Evolutionary conservation across 1,140 invertebrate species (phyloP).

Genomic region (Zaprionus tsacasi): DNA sequence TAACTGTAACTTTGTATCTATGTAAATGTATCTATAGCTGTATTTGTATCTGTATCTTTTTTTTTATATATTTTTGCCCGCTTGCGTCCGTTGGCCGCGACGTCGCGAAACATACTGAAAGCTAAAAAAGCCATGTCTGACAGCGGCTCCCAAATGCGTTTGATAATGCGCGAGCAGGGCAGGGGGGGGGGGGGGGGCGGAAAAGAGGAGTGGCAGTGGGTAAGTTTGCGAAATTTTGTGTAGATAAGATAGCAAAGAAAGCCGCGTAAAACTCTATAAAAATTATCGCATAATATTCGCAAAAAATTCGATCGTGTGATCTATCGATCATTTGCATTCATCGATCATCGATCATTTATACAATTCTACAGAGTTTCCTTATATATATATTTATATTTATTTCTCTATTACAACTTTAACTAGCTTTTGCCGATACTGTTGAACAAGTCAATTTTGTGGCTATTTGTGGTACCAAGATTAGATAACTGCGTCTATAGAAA

Average conservation of each 20-base stretch:
- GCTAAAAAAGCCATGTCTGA: slow-evolving; percentile 19
- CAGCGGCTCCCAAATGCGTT: slow-evolving; percentile 17
- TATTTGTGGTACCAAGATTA: slow-evolving; percentile 17
- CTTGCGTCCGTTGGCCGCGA: slow-evolving; percentile 47
- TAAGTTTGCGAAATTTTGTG: background rate
- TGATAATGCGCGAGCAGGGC: slow-evolving; percentile 13
- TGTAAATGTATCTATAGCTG: slow-evolving; percentile 23
- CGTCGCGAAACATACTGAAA: slow-evolving; percentile 64
- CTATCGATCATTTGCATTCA: slow-evolving; percentile 15
- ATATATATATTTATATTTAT: background rate
- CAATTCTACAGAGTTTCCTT: background rate
- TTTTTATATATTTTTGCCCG: slow-evolving; percentile 2
- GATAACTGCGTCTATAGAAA: slow-evolving; percentile 16
- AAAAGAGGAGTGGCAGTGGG: background rate
- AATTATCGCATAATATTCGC: slow-evolving; percentile 3
- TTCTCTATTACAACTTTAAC: background rate
- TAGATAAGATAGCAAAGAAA: slow-evolving; percentile 62
- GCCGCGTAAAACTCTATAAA: slow-evolving; percentile 23
- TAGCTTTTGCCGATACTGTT: slow-evolving; percentile 23
- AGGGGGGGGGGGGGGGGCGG: background rate
- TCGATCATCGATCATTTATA: slow-evolving; percentile 1
- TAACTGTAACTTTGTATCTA: slow-evolving; percentile 35
- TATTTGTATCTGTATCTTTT: background rate
- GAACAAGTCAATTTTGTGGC: slow-evolving; percentile 37
- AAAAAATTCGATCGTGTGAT: slow-evolving; percentile 10